Evolutionary conservation across 2,797 vertebrate species (phyloP).

Genomic region (Leuciscus waleckii): DNA sequence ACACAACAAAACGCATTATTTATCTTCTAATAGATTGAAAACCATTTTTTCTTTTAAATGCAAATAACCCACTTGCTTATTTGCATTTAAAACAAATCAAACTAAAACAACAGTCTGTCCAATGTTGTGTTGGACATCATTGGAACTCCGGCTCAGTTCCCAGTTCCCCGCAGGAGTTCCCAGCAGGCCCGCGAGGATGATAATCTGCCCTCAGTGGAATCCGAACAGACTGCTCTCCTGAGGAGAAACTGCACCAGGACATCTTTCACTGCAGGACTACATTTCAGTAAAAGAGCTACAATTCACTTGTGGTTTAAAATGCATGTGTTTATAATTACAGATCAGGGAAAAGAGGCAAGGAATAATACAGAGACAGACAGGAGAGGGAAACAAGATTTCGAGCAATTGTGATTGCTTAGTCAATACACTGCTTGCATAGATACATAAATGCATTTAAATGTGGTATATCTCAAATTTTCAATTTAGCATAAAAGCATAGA

Average conservation of each 20-base stretch:
- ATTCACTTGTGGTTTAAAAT: neutral
- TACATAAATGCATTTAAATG: neutral
- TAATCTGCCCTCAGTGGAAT: constrained; percentile 52
- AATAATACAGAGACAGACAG: neutral
- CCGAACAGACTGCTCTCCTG: constrained; percentile 50
- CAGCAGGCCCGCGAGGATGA: constrained; percentile 24
- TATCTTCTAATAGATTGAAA: neutral
- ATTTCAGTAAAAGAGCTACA: neutral
- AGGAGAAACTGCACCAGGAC: constrained; percentile 30
- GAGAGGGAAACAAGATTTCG: neutral
- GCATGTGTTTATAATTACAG: neutral
- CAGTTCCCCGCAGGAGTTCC: constrained; percentile 32
- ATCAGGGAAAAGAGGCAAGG: too few species aligned
- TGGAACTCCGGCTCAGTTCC: constrained; percentile 29
- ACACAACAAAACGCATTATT: neutral
- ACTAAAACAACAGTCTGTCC: constrained; percentile 23
- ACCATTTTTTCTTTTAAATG: neutral
- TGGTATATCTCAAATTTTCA: neutral
- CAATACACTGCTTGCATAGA: neutral
- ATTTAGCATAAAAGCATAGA: neutral
- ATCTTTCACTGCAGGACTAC: constrained; percentile 11
- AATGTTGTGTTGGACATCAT: constrained; percentile 20
- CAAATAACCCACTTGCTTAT: neutral
- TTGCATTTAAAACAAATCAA: constrained; percentile 9
- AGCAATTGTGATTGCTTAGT: neutral